These are phyloP conservation scores for Druon quercuslanigerum DNA, from an alignment of 1,140 invertebrate species.

Conservation along the genomic window DNA sequence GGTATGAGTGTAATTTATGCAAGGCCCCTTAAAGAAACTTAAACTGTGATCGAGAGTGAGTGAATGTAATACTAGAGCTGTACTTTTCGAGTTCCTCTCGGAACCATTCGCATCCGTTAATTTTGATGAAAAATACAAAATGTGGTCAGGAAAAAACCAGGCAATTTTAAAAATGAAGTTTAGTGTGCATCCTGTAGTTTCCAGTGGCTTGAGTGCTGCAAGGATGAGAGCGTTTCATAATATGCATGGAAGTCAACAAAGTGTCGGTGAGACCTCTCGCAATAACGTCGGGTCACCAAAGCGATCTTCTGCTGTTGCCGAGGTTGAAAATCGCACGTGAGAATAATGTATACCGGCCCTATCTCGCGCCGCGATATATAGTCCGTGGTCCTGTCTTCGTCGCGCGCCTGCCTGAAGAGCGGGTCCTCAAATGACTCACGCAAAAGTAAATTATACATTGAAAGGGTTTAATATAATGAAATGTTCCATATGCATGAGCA, in stretches of 20 bases:
- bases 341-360: slow-evolving; percentile 67
- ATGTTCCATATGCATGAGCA: slow-evolving; percentile 81
- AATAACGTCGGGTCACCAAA: slow-evolving; percentile 70
- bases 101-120: too few relatives aligned
- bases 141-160: too few relatives aligned
- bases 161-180: too few relatives aligned
- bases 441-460: slow-evolving; percentile 83
- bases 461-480: slow-evolving; percentile 82
- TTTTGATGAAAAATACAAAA: too few relatives aligned
- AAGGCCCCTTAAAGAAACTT: too few relatives aligned
- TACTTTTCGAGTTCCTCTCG: too few relatives aligned
- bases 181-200: not conserved
- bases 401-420: slow-evolving; percentile 53
- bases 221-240: slow-evolving; percentile 35
- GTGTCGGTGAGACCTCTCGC: slow-evolving; percentile 54
- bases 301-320: slow-evolving; percentile 61
- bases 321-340: slow-evolving; percentile 67
- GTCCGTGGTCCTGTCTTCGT: slow-evolving; percentile 54
- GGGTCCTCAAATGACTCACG: slow-evolving; percentile 79
- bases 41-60: too few relatives aligned
- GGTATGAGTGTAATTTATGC: too few relatives aligned
- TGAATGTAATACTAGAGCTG: too few relatives aligned
- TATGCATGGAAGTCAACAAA: slow-evolving; percentile 57
- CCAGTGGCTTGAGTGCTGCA: not conserved
- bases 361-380: slow-evolving; percentile 60